These are phyloP conservation scores for Perca fluviatilis DNA, from an alignment of 2,113 vertebrate genomes.

Conservation along the genomic window DNA sequence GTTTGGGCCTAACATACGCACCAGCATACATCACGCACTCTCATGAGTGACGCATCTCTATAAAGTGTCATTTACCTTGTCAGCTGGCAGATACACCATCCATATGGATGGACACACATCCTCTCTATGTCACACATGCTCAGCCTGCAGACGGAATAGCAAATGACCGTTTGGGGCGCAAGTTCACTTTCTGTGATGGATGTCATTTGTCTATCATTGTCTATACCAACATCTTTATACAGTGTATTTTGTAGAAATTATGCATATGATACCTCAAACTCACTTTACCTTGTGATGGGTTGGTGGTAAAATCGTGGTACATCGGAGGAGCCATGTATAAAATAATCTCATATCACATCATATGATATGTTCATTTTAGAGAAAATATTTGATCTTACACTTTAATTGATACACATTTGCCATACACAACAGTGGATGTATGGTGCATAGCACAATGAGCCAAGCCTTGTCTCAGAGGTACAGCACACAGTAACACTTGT, in stretches of 20 bases:
- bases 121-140: constrained; percentile 53
- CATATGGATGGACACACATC: constrained; percentile 63
- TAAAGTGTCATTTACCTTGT: constrained; percentile 69
- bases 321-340: neutral
- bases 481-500: constrained; percentile 62
- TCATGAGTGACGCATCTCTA: constrained; percentile 52
- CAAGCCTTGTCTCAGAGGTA: constrained; percentile 60
- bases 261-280: neutral
- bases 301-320: neutral
- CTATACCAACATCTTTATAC: constrained; percentile 6
- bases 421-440: constrained; percentile 18
- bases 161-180: constrained; percentile 36
- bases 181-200: constrained; percentile 31
- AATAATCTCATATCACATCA: neutral
- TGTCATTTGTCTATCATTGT: constrained; percentile 22
- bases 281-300: neutral
- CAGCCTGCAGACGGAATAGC: constrained; percentile 41
- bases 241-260: constrained; percentile 11
- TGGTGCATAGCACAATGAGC: constrained; percentile 18
- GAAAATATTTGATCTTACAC: neutral
- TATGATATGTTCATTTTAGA: neutral
- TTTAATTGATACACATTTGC: constrained; percentile 13
- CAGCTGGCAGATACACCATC: constrained; percentile 53
- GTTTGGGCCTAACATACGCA: constrained; percentile 57
- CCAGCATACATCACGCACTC: constrained; percentile 19